phyloP scores from a whole-genome alignment of 2,888 invertebrate species.

The Agonopterix alstromeriana region DNA sequence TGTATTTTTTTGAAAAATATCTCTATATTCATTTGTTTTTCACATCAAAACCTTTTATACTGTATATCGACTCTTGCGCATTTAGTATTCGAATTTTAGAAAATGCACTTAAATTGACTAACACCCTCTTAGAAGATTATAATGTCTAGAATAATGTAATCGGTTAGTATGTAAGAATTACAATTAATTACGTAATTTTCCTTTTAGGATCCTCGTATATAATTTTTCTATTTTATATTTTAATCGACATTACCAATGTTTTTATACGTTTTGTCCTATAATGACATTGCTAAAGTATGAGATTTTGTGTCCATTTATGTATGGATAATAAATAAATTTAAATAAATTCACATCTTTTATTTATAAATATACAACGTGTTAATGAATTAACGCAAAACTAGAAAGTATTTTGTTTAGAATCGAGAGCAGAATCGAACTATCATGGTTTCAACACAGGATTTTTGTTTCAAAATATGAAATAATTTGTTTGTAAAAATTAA shows the following conservation, averaged over 20 bases:
- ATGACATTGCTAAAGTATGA: slow-evolving; percentile 59
- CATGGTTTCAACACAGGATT: too few relatives aligned
- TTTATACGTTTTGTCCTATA: slow-evolving; percentile 46
- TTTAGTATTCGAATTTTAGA: slow-evolving; percentile 30
- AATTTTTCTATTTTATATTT: slow-evolving; percentile 64
- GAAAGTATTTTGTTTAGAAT: too few relatives aligned
- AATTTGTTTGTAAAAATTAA: too few relatives aligned
- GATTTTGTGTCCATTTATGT: slow-evolving; percentile 62
- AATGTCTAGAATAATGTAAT: slow-evolving; percentile 50
- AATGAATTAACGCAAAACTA: too few relatives aligned
- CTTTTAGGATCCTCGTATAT: slow-evolving; percentile 54
- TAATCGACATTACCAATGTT: slow-evolving; percentile 55
- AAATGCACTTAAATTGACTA: slow-evolving; percentile 30
- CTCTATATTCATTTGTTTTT: slow-evolving; percentile 14
- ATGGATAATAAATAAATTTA: slow-evolving; percentile 65
- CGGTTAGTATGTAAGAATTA: slow-evolving; percentile 49
- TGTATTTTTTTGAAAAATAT: too few relatives aligned
- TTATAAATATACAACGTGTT: slow-evolving; percentile 9
- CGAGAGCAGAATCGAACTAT: too few relatives aligned
- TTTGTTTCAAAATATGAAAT: too few relatives aligned
- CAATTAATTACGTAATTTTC: slow-evolving; percentile 50
- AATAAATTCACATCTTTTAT: slow-evolving; percentile 29
- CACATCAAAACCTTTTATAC: neutral
- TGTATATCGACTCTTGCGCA: slow-evolving; percentile 25
- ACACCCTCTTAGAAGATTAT: slow-evolving; percentile 33